phyloP scores from a whole-genome alignment of 2,888 invertebrate species.

The Myathropa florea region DNA sequence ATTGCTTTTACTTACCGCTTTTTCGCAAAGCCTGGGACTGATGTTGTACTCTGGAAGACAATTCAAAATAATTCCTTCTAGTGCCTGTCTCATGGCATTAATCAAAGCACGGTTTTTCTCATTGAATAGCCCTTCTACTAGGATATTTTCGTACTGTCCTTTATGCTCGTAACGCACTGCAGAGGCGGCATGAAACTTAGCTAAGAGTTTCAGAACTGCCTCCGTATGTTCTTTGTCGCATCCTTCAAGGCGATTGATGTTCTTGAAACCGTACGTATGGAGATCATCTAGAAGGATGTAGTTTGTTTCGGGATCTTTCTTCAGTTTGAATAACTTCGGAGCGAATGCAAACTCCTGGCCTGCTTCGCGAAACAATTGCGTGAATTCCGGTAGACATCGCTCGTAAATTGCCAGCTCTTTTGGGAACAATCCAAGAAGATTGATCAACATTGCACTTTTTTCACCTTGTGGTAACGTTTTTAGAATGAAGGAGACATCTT shows the following conservation, averaged over 20 bases:
- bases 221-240: constrained; percentile 78
- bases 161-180: constrained; percentile 75
- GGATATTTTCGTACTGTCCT: not conserved
- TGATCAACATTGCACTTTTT: constrained; percentile 46
- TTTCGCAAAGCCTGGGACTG: constrained; percentile 72
- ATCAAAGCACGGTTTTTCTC: not conserved
- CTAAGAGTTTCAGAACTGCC: constrained; percentile 75
- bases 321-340: constrained; percentile 65
- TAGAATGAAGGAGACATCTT: constrained; percentile 73
- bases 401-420: constrained; percentile 78
- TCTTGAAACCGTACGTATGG: constrained; percentile 26
- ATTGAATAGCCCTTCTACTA: not conserved
- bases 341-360: constrained; percentile 75
- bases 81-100: constrained; percentile 47
- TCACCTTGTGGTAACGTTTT: constrained; percentile 74
- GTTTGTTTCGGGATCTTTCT: not conserved
- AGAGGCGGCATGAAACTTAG: constrained; percentile 79
- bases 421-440: constrained; percentile 71
- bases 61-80: constrained; percentile 41
- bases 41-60: constrained; percentile 59
- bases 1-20: constrained; percentile 72
- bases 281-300: constrained; percentile 71
- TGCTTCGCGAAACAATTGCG: constrained; percentile 74
- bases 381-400: constrained; percentile 75
- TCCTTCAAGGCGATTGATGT: constrained; percentile 54